Evolutionary conservation across 2,113 vertebrate genomes (phyloP), one percentile per base, ranked within the genome.

Genomic region (Odocoileus virginianus): DNA sequence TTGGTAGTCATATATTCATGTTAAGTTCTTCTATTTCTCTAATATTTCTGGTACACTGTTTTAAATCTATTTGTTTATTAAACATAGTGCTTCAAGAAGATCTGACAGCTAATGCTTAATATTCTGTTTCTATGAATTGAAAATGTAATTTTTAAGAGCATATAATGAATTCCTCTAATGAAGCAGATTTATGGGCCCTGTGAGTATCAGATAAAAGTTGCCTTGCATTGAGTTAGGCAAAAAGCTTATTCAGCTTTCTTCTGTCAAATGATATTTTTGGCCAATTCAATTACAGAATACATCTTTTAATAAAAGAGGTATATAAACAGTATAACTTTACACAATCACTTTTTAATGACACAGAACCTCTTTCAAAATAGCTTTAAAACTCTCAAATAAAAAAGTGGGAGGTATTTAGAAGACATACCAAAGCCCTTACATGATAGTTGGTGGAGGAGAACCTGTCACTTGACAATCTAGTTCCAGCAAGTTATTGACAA

Each of bases 381-480:
- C 45, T 93, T 33, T 54, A 76, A 79, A 58, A 81, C 93, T 87
- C 47, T 58, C 36, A 76, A 64, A 86, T 11, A 19, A 96, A 98
- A 25, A 89, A 82, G 52, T 1, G 57, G 87, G 86, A 91, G 58
- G n/a, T 94, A 76, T 74, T 57, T 95, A 94, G 93, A 88, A 88
- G 52, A 92, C 97, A 97, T 95, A 97, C 57, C 88, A 97, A 81
- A 86, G 50, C 87, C 92, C 99, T 99, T 99, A 99, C 99, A 15
- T 99, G 98, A 99, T 98, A 94, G 98, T 96, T 57, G 99, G 99
- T 60, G 98, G 91, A 27, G 99, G 99, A 11, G 98, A 99, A 96
- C 99, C 99, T 23, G 98, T 98, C 86, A 98, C 99, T 7, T 98
- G 98, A 97, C 99, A 99, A 93, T 99, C 99, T 36, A 99, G 97